These are phyloP conservation scores for Branchinecta lynchi DNA, from an alignment of 1,140 invertebrate species.

Conservation along the genomic window DNA sequence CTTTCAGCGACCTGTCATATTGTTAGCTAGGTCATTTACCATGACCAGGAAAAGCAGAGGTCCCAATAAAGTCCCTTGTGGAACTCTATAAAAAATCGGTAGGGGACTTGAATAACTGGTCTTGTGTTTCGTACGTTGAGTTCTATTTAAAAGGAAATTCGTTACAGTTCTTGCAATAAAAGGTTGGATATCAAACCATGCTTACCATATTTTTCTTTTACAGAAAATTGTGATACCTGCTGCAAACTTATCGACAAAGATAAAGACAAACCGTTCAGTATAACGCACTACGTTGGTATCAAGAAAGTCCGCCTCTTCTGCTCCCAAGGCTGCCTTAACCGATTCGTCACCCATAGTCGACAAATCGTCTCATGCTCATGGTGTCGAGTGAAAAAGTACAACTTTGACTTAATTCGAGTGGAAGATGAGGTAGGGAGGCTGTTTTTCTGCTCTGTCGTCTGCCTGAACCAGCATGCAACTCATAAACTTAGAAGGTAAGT, in stretches of 20 bases:
- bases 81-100: too few species aligned
- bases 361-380: neutral
- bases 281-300: neutral
- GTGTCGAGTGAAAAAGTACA: neutral
- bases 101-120: too few species aligned
- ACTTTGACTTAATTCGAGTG: neutral
- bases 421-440: neutral
- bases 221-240: slow-evolving; percentile 8
- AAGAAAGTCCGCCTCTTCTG: neutral
- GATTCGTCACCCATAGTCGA: neutral
- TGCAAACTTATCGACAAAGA: neutral
- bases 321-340: neutral
- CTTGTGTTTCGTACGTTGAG: too few species aligned
- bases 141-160: too few species aligned
- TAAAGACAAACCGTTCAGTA: neutral
- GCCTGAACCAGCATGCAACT: neutral
- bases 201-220: neutral
- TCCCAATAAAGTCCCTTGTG: too few species aligned
- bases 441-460: neutral
- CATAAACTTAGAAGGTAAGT: neutral
- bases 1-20: too few species aligned
- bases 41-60: too few species aligned
- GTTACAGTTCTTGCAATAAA: too few species aligned
- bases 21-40: too few species aligned
- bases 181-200: too few species aligned